Evolutionary conservation across 2,113 vertebrate genomes (phyloP), one percentile per base, ranked within the genome.

Genomic region (Sapajus apella): DNA sequence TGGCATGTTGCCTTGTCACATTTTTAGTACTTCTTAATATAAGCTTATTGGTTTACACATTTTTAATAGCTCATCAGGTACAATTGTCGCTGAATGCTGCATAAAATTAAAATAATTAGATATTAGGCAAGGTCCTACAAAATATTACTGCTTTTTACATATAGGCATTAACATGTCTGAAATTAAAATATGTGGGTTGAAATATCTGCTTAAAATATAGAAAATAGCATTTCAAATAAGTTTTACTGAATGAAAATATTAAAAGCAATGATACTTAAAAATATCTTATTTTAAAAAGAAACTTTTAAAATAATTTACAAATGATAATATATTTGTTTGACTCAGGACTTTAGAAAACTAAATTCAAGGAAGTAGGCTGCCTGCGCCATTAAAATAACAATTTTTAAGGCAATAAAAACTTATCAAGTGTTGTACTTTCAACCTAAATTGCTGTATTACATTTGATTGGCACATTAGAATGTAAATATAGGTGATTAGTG

Each of bases 41-140:
- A 50, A 66, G 56, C 58, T 81, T 95, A 83, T 94, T 94, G 73
- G 94, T 66, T 96, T 95, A 94, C 0, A 91, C 79, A 89, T 68
- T 81, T 52, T 88, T 95, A 96, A 87, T 85, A 96, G 92, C 70
- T 94, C 61, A 97, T 96, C 89, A 97, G 45, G n/a, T 52, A 93
- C 55, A 97, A 96, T 0, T 97, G 81, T 94, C 17, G 55, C 43
- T 92, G 45, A 90, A 89, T 58, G 13, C 27, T 86, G 7, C 61
- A 93, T 90, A 82, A 79, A 93, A 90, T 93, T 94, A 56, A 0
- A 56, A 50, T 12, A 84, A 86, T 79, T 50, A 95, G 43, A 11
- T 95, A 96, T 75, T 86, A 97, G 45, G 30, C 5, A 90, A 30
- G 6, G 72, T 75, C 18, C 95, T 93, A 20, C n/a, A 95, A 87